Base-by-base conservation (phyloP, 1,140 invertebrate species). In the Cherax destructor region DNA sequence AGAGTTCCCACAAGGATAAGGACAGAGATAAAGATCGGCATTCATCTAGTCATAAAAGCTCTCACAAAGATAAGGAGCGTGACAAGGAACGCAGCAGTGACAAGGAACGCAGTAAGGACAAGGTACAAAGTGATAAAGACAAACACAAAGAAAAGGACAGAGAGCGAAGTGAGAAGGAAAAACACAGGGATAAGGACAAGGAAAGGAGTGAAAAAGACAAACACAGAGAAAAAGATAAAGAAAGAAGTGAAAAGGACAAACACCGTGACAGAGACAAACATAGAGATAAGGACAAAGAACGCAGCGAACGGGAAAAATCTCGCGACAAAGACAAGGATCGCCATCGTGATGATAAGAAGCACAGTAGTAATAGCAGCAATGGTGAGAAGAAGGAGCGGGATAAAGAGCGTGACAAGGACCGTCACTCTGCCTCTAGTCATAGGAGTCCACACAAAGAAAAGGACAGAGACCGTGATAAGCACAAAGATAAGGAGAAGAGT, bases 211-310 rank as follows among this genome's bases (percentile, higher is more conserved):
- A 92, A 21, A 91, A 91, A 52, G 92, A 92, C 76, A 91, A 95
- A 95, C 94, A 94, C 49, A 95, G 95, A 92, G 95, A 95, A 80
- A 96, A 95, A 92, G 95, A 96, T 88, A 95, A 95, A 91, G 94
- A 95, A 7, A 91, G 83, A 79, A 95, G 95, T 81, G 95, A 96
- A 88, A 96, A 92, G 59, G 86, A 87, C 56, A 91, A 65, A n/a
- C 86, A 92, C 61, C 85, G 87, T 50, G 91, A 93, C 86, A 93
- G 95, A 92, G 95, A 96, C 87, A 95, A 95, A 91, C 94, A 95
- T 18, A 91, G 85, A 79, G 95, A 95, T 81, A 95, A 96, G 88
- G 96, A 92, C 24, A 81, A 87, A 59, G 87, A 76, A 30, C 86
- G 91, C 74, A 86, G 83, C 30, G 91, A 93, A 77, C 93, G 93